Evolutionary conservation across 2,797 vertebrate species (phyloP).

Genomic region (Lepilemur septentrionalis): DNA sequence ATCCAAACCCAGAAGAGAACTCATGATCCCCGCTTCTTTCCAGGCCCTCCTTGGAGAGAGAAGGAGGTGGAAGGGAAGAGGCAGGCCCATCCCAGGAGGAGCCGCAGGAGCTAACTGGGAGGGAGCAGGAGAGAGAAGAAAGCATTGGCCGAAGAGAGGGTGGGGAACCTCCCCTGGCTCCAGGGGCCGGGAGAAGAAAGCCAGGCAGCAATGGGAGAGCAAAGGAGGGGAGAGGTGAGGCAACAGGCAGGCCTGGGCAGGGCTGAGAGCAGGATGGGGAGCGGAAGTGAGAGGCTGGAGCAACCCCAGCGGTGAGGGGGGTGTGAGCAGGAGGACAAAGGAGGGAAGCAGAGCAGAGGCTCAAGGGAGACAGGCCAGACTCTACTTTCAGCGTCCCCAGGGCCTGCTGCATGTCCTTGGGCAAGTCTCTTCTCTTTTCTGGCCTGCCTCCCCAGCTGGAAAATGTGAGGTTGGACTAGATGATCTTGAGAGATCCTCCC

Average conservation of each 20-base stretch:
- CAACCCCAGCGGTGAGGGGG: conserved; percentile 13
- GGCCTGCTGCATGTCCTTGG: background rate
- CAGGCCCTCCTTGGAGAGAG: background rate
- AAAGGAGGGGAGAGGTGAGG: conserved; percentile 78
- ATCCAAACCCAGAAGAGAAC: background rate
- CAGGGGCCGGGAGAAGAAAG: conserved; percentile 73
- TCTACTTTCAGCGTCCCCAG: background rate
- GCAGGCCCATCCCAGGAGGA: background rate
- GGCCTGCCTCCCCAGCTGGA: background rate
- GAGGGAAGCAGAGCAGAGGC: conserved; percentile 21
- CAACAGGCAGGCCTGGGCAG: conserved; percentile 76
- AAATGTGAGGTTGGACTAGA: background rate
- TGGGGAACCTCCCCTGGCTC: conserved; percentile 65
- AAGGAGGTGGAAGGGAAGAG: conserved; percentile 18
- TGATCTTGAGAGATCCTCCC: background rate
- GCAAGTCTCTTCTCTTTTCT: conserved; percentile 5
- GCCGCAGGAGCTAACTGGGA: conserved; percentile 20
- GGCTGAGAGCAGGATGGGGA: conserved; percentile 53
- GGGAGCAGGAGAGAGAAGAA: background rate
- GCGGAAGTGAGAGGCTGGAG: conserved; percentile 70
- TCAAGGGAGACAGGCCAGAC: background rate
- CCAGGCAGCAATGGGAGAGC: conserved; percentile 59
- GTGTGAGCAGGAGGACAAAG: conserved; percentile 3
- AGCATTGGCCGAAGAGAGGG: conserved; percentile 53
- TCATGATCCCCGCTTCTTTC: background rate